Evolutionary conservation across 2,113 vertebrate species (phyloP).

Genomic region (Paramormyrops kingsleyae): DNA sequence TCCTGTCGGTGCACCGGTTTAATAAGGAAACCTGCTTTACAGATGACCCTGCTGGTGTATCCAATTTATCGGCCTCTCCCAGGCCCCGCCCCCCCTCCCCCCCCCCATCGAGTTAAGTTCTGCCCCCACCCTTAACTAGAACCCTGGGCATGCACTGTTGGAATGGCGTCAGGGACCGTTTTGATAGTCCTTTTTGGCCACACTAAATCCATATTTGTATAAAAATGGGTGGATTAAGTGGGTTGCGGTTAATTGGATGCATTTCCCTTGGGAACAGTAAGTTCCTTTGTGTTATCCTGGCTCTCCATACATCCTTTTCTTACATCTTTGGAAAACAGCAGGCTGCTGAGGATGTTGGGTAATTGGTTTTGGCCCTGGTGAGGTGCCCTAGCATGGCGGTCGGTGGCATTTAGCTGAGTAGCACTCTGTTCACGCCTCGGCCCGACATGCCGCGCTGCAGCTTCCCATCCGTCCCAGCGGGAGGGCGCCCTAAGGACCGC

Average conservation of each 20-base stretch:
- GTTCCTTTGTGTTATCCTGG: not conserved
- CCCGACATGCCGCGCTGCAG: not conserved
- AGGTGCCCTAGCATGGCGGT: not conserved
- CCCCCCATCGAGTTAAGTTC: not conserved
- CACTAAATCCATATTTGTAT: constrained; percentile 11
- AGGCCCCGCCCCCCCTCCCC: not conserved
- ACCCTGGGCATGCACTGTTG: not conserved
- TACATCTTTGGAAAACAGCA: not conserved
- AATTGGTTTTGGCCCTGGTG: not conserved
- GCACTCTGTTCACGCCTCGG: not conserved
- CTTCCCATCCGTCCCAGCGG: not conserved
- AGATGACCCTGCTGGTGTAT: not conserved
- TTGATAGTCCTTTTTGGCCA: not conserved
- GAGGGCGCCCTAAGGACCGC: not conserved
- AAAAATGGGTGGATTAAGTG: constrained; percentile 14
- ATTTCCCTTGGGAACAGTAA: not conserved
- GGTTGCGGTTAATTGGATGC: not conserved
- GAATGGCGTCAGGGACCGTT: not conserved
- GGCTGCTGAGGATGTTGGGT: not conserved
- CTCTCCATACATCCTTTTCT: not conserved
- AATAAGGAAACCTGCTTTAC: constrained; percentile 17
- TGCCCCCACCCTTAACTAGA: not conserved
- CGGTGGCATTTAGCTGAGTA: not conserved
- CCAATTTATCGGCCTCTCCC: constrained; percentile 20
- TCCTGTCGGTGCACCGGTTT: not conserved